Percentiles rank a stretch among this genome's conserved stretches.
phyloP scores from a whole-genome alignment of 2,888 invertebrate genomes.

The Pardosa pseudoannulata region DNA sequence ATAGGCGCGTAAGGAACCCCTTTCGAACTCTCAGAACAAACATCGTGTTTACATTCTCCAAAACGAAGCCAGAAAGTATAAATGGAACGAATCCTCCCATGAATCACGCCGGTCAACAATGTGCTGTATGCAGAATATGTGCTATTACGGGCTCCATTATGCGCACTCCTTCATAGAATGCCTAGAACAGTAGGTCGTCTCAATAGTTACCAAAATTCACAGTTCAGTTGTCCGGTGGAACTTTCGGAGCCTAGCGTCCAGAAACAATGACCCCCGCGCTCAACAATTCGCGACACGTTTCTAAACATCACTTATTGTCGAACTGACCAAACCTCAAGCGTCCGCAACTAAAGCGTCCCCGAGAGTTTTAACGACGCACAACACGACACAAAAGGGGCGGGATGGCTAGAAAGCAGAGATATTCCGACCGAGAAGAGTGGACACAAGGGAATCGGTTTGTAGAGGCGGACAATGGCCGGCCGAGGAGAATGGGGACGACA shows the following conservation, averaged over 20 bases:
- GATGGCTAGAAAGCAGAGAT: background rate
- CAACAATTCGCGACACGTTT: background rate
- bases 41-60: background rate
- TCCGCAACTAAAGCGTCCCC: background rate
- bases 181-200: conserved; percentile 5
- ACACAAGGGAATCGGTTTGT: background rate
- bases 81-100: background rate
- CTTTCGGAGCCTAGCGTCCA: background rate
- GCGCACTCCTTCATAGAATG: background rate
- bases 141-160: background rate
- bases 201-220: conserved; percentile 17
- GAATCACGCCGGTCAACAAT: background rate
- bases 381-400: background rate
- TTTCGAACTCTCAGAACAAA: background rate
- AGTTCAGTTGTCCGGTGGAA: conserved; percentile 8
- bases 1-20: background rate
- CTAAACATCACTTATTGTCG: conserved; percentile 8
- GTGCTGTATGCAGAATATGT: background rate
- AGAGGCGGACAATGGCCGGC: background rate
- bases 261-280: background rate
- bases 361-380: conserved; percentile 11
- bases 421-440: background rate
- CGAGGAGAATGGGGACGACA: background rate
- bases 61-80: conserved; percentile 1
- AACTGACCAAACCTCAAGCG: conserved; percentile 19